These are phyloP conservation scores for Icerya purchasi DNA, from an alignment of 2,888 invertebrate species.

Conservation along the genomic window DNA sequence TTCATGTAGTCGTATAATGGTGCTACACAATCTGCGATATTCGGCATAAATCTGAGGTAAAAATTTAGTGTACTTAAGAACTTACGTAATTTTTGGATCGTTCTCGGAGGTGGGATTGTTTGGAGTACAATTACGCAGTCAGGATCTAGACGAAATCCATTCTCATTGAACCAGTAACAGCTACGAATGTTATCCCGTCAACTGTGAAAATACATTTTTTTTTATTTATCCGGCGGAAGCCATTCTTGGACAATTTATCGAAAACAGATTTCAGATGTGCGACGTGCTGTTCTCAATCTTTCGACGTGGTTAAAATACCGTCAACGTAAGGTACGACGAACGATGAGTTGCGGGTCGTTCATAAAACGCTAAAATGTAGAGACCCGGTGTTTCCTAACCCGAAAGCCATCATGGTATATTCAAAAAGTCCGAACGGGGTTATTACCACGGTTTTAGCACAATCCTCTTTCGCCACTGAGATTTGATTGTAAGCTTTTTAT, in stretches of 20 bases:
- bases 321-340: too few species aligned
- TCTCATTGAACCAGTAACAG: neutral
- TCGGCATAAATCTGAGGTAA: neutral
- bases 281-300: neutral
- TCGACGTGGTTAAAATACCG: neutral
- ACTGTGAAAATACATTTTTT: constrained; percentile 1
- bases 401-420: too few species aligned
- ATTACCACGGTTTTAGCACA: too few species aligned
- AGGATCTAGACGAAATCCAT: neutral
- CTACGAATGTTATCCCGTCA: neutral
- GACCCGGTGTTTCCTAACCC: too few species aligned
- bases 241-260: neutral
- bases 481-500: too few species aligned
- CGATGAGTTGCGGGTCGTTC: too few species aligned
- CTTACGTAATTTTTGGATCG: neutral
- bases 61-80: neutral
- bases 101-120: neutral
- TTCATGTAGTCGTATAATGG: neutral
- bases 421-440: too few species aligned
- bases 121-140: neutral
- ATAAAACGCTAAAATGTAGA: too few species aligned
- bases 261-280: neutral
- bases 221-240: neutral
- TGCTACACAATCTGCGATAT: neutral
- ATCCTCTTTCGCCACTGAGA: too few species aligned